A percentile compares a stretch with the other conserved stretches of the same genome.
Evolutionary conservation across 2,888 invertebrate species (phyloP).

Genomic region (Macrosiphum euphorbiae): DNA sequence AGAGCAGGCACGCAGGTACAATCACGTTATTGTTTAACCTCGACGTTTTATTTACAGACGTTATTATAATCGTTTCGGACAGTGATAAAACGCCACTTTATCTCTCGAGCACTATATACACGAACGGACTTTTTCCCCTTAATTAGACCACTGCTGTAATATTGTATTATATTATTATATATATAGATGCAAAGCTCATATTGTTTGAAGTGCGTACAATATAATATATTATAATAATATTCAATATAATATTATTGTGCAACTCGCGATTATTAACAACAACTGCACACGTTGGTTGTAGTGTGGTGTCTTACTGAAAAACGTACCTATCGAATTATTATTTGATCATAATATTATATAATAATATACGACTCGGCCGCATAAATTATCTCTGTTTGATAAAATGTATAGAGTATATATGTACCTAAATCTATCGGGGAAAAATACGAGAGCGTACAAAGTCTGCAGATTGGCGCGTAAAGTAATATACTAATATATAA

Average conservation of each 20-base stretch:
- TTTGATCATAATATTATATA: not conserved
- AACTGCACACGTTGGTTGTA: not conserved
- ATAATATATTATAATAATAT: not conserved
- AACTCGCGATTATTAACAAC: not conserved
- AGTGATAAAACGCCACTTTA: not conserved
- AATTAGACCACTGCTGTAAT: constrained; percentile 39
- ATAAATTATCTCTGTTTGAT: not conserved
- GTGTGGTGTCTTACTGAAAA: not conserved
- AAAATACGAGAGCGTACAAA: not conserved
- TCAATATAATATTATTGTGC: not conserved
- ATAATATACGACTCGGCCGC: not conserved
- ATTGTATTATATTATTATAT: not conserved
- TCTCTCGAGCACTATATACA: not conserved
- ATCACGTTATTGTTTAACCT: constrained; percentile 13
- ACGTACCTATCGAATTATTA: not conserved
- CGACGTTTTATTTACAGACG: not conserved
- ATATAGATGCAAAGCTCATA: not conserved
- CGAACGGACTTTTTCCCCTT: not conserved
- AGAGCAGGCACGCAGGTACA: not conserved
- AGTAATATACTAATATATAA: not conserved
- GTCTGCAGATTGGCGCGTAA: not conserved
- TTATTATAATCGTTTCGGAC: not conserved
- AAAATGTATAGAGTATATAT: not conserved
- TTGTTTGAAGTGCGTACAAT: not conserved
- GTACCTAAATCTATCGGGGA: not conserved